A percentile compares a stretch with the other conserved stretches of the same genome.
Evolutionary conservation across 2,888 invertebrate species (phyloP).

Genomic region (Frankliniella intonsa): DNA sequence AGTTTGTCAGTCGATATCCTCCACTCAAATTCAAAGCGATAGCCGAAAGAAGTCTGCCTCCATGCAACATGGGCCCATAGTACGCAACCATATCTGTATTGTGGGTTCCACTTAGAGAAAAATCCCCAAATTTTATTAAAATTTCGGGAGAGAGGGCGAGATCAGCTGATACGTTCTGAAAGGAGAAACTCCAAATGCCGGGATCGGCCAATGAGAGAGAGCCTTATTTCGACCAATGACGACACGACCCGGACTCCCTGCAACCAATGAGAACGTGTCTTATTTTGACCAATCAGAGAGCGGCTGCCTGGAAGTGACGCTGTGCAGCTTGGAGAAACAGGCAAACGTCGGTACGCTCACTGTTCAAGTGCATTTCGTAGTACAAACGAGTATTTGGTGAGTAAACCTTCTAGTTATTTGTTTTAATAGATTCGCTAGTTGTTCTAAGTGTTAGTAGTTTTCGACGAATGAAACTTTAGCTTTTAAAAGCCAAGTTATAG

Average conservation of each 20-base stretch:
- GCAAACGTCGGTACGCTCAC: background rate
- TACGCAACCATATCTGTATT: too few species aligned
- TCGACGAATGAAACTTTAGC: background rate
- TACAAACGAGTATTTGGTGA: background rate
- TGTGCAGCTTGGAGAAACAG: conserved; percentile 13
- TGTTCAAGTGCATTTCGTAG: background rate
- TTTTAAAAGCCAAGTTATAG: background rate
- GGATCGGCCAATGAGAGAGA: conserved; percentile 35
- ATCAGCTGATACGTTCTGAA: conserved; percentile 25
- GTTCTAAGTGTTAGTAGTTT: background rate
- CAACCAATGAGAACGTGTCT: conserved; percentile 35
- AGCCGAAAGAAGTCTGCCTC: too few species aligned
- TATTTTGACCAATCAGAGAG: conserved; percentile 38
- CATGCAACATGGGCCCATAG: too few species aligned
- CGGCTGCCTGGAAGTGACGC: conserved; percentile 28
- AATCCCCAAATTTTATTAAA: background rate
- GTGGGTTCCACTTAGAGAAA: too few species aligned
- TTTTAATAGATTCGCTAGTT: background rate
- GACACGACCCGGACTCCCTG: conserved; percentile 3
- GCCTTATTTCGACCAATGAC: conserved; percentile 38
- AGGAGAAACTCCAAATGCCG: background rate
- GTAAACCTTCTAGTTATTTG: background rate
- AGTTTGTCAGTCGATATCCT: too few species aligned
- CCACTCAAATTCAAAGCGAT: too few species aligned
- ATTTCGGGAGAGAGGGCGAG: background rate